Conservation (phyloP, 2,888 invertebrate species). For the Apotomis turbidana region DNA sequence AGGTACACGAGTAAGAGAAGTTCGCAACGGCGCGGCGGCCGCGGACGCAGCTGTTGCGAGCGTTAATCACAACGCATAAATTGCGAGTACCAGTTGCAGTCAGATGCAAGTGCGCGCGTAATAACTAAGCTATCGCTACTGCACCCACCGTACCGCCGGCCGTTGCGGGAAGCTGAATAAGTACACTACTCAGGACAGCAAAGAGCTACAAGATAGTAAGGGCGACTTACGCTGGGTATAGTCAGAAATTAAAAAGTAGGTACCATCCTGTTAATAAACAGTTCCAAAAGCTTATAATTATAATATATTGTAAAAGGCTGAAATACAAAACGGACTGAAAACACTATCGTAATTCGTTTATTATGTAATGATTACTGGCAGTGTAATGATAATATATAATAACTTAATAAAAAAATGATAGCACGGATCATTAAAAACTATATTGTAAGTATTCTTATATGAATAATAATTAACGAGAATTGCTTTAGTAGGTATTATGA, state of each 20-base stretch:
- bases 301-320: constrained; percentile 75
- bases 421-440: constrained; percentile 55
- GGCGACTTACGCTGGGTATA: constrained; percentile 49
- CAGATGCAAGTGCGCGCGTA: constrained; percentile 25
- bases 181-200: constrained; percentile 53
- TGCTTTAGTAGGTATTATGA: constrained; percentile 73
- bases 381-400: constrained; percentile 74
- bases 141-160: constrained; percentile 1
- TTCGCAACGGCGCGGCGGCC: constrained; percentile 17
- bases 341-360: constrained; percentile 76
- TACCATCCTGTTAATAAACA: constrained; percentile 62
- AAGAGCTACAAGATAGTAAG: constrained; percentile 62
- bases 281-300: constrained; percentile 78
- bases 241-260: constrained; percentile 47
- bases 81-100: constrained; percentile 39
- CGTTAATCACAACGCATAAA: constrained; percentile 45
- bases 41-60: constrained; percentile 36
- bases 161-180: constrained; percentile 10
- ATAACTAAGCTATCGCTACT: constrained; percentile 31
- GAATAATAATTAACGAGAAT: constrained; percentile 80
- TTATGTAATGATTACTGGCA: constrained; percentile 77
- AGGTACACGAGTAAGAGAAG: constrained; percentile 11
- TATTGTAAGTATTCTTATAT: constrained; percentile 74
- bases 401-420: constrained; percentile 62
- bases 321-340: constrained; percentile 82